Base-by-base conservation (phyloP, 2,888 invertebrate species). In the Capitulum mitella region DNA sequence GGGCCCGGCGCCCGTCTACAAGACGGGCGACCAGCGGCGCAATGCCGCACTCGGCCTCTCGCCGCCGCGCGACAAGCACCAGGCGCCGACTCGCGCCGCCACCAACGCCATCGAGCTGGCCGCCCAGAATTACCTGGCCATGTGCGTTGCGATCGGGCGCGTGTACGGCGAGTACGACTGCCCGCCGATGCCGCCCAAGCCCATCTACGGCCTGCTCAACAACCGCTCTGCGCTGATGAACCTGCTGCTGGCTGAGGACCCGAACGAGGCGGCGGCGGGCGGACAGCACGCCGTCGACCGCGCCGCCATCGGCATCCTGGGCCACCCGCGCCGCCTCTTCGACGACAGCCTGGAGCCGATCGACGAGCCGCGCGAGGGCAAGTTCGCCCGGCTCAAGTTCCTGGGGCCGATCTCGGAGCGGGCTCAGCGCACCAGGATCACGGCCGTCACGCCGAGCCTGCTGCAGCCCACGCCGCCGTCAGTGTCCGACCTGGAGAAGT, bases 391-490 rank as follows among this genome's bases (percentile, higher is more conserved):
- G 22, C 40, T 70, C 22, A 37, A 70, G 40, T 70, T 70, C 37
- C 26, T 70, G 1, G 70, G 70, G 8, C 40, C 70, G 10, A 40
- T 58, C 8, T n/a, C 58, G 29, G 58, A 58, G 29, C n/a, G 29
- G 29, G 58, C 29, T n/a, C n/a, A 58, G 12, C 0, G 8, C 22
- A 58, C 58, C 10, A n/a, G 58, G n/a, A 58, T 58, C n/a, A 0
- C 58, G n/a, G 6, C n/a, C 58, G 58, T 58, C 10, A 58, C 29
- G 10, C 58, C 58, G 29, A 10, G 29, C 58, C 58, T 58, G 58
- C 10, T 58, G 29, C 58, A 58, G 58, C 58, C 58, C 5, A 29
- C 58, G 29, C 84, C 84, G 84, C 85, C 85, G 85, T n/a, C 83
- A 82, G 40, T 29, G 29, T 19, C 58, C 58, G 58, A 58, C 29